A percentile compares a stretch with the other conserved stretches of the same genome.
Conservation (phyloP, 2,888 invertebrate genomes). For the Caenorhabditis drosophilae region DNA sequence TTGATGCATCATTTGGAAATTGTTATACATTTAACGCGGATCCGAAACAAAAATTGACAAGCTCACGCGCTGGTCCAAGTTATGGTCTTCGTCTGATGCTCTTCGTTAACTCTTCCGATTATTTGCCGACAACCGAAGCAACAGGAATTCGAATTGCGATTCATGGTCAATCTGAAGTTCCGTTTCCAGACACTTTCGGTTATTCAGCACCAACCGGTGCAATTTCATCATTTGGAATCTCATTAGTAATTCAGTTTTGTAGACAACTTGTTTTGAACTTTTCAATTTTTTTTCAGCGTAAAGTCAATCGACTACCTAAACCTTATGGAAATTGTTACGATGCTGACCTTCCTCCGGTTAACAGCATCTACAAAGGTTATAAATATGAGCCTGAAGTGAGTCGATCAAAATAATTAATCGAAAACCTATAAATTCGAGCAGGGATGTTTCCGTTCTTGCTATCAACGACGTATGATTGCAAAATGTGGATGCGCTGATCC, state of each 20-base stretch:
- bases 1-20: conserved; percentile 67
- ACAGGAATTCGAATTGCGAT: conserved; percentile 67
- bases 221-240: conserved; percentile 63
- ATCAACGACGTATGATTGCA: conserved; percentile 59
- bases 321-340: conserved; percentile 50
- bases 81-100: conserved; percentile 67
- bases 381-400: conserved; percentile 66
- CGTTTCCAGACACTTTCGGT: conserved; percentile 68
- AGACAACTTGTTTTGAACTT: background rate
- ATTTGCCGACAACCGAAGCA: conserved; percentile 67
- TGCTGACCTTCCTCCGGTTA: conserved; percentile 29
- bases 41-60: conserved; percentile 39
- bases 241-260: conserved; percentile 47
- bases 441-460: conserved; percentile 68
- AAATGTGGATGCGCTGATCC: conserved; percentile 66
- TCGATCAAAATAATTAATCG: background rate
- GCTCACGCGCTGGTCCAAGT: conserved; percentile 64
- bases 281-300: conserved; percentile 32
- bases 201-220: conserved; percentile 65
- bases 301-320: conserved; percentile 56
- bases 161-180: conserved; percentile 61
- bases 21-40: conserved; percentile 67
- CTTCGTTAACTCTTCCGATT: conserved; percentile 66
- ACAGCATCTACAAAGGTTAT: conserved; percentile 64
- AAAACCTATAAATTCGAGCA: conserved; percentile 15